phyloP scores from a whole-genome alignment of 2,797 vertebrate species.

The Siniperca scherzeri region DNA sequence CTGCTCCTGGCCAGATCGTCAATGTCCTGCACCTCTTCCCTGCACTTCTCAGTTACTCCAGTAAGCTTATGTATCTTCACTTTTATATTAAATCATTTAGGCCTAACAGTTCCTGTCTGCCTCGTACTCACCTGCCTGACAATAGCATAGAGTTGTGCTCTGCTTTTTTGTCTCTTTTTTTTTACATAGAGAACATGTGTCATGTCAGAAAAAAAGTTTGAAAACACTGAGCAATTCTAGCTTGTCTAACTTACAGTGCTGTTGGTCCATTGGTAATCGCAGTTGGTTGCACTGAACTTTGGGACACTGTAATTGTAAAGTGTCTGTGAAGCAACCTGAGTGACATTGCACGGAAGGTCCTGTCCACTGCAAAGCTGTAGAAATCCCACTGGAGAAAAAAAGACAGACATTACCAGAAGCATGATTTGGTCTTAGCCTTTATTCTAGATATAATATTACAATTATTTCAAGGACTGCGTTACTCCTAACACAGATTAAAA shows the following conservation, averaged over 20 bases:
- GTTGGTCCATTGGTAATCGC: fast-evolving
- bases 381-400: not conserved
- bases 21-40: too few species aligned
- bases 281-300: fast-evolving
- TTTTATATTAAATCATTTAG: too few species aligned
- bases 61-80: too few species aligned
- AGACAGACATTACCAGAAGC: not conserved
- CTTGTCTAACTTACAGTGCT: not conserved
- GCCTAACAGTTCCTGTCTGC: too few species aligned
- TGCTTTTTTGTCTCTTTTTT: too few species aligned
- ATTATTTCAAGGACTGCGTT: not conserved
- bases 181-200: not conserved
- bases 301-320: not conserved
- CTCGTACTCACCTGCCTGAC: too few species aligned
- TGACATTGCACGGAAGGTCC: fast-evolving
- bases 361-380: fast-evolving
- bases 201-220: not conserved
- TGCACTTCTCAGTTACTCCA: too few species aligned
- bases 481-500: not conserved
- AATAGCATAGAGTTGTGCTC: too few species aligned
- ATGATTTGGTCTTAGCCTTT: not conserved
- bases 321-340: fast-evolving
- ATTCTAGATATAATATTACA: not conserved
- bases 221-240: not conserved
- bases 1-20: too few species aligned